Conservation (phyloP, 2,797 vertebrate genomes). For the Apogon hyalosoma region DNA sequence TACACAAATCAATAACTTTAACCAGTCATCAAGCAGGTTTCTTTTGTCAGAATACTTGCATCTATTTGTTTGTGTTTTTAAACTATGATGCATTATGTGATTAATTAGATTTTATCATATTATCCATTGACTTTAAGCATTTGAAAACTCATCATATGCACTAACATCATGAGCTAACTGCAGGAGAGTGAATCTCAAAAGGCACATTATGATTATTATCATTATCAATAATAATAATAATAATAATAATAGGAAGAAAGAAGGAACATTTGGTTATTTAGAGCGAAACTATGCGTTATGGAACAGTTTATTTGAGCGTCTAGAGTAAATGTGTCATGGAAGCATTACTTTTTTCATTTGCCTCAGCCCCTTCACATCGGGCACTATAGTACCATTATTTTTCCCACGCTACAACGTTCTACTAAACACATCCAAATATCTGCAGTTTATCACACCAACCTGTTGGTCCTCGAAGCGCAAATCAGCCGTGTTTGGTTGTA, state of each 20-base stretch:
- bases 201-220: not conserved
- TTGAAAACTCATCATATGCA: not conserved
- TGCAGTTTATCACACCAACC: conserved; percentile 54
- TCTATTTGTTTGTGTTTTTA: not conserved
- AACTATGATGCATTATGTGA: not conserved
- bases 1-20: conserved; percentile 73
- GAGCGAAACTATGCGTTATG: no score
- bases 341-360: not conserved
- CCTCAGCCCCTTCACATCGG: not conserved
- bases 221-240: not conserved
- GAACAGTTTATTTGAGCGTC: no score
- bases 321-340: no score
- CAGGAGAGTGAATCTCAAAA: not conserved
- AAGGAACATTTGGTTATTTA: no score
- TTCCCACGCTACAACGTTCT: not conserved
- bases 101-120: not conserved
- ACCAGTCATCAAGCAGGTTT: conserved; percentile 39
- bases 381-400: not conserved
- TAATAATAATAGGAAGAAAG: not conserved
- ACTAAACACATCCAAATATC: not conserved
- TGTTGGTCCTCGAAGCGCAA: conserved; percentile 54
- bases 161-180: not conserved
- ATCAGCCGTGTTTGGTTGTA: conserved; percentile 31
- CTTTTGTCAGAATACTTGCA: no score
- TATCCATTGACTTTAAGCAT: not conserved